Conservation (phyloP, 2,797 vertebrate species). For the Iguana delicatissima region DNA sequence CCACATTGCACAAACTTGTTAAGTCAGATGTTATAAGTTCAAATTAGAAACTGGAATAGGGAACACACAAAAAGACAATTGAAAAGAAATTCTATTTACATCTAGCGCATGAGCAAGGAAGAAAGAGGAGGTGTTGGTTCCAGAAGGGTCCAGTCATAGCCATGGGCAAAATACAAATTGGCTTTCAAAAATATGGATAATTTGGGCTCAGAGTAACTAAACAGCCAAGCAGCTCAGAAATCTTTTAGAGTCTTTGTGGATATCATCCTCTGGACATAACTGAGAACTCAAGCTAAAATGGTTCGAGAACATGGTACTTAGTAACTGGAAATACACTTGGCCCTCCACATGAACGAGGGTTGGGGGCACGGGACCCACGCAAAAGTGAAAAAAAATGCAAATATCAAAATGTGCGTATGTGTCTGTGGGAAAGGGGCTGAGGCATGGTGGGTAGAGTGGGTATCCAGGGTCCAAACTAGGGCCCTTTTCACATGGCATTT, state of each 20-base stretch:
- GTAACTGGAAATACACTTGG: background rate
- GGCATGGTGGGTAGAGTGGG: too few relatives aligned
- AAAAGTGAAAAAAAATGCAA: too few relatives aligned
- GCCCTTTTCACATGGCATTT: too few relatives aligned
- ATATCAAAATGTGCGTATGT: too few relatives aligned
- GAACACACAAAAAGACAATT: constrained; percentile 6
- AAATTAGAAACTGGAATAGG: background rate
- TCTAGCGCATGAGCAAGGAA: background rate
- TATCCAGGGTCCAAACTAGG: too few relatives aligned
- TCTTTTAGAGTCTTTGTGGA: background rate
- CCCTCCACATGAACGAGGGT: too few relatives aligned
- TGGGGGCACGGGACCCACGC: too few relatives aligned
- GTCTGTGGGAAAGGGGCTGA: too few relatives aligned
- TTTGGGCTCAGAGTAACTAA: background rate
- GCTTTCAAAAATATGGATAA: background rate
- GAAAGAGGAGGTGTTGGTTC: background rate
- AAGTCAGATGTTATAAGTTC: constrained; percentile 11
- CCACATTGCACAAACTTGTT: constrained; percentile 40
- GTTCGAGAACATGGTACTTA: background rate
- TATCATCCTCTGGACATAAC: background rate
- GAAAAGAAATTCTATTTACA: background rate
- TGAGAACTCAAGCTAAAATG: background rate
- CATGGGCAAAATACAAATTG: background rate
- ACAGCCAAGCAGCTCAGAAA: background rate
- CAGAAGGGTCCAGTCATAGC: constrained; percentile 1